phyloP scores from a whole-genome alignment of 1,140 invertebrate genomes.

The Brachionus rubens region DNA sequence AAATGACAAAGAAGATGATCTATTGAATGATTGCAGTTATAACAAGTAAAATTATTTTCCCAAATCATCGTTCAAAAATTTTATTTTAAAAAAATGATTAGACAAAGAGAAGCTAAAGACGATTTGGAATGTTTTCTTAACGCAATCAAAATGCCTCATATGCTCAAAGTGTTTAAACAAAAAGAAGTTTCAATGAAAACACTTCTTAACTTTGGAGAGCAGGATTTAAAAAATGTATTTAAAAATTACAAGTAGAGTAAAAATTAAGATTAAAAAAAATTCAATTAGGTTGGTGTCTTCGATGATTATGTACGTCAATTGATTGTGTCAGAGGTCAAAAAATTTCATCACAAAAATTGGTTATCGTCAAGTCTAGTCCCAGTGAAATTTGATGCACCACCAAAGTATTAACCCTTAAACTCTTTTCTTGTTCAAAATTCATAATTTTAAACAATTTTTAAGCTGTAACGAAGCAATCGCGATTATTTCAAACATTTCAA shows the following conservation, averaged over 20 bases:
- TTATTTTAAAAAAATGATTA: too few relatives aligned
- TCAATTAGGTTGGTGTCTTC: background rate
- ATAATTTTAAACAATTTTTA: background rate
- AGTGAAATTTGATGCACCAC: background rate
- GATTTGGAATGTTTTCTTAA: slow-evolving; percentile 7
- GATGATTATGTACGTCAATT: slow-evolving; percentile 12
- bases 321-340: background rate
- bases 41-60: too few relatives aligned
- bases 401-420: background rate
- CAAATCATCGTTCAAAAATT: too few relatives aligned
- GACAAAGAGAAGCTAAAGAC: background rate
- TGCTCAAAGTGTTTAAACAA: background rate
- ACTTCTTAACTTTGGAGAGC: background rate
- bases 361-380: background rate
- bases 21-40: too few relatives aligned
- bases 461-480: slow-evolving; percentile 15
- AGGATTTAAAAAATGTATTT: slow-evolving; percentile 9
- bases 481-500: slow-evolving; percentile 6
- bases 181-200: background rate
- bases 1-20: background rate
- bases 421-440: too few relatives aligned
- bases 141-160: background rate
- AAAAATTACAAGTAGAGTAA: background rate
- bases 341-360: slow-evolving; percentile 39
- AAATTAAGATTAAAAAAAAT: background rate